A percentile compares a stretch with the other conserved stretches of the same genome.
phyloP scores from a whole-genome alignment of 1,140 invertebrate genomes.

The Apis laboriosa region DNA sequence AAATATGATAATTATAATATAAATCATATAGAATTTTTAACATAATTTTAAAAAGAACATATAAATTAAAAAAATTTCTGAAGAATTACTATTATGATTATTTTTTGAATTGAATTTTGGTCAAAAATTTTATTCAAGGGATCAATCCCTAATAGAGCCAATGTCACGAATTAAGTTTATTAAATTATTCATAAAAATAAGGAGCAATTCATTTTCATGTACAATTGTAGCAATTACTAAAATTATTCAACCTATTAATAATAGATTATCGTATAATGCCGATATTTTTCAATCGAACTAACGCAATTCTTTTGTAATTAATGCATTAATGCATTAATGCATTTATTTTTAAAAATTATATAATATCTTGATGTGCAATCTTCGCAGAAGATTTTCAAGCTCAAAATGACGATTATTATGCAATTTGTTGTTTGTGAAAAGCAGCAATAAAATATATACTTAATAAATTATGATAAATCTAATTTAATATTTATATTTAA shows the following conservation, averaged over 20 bases:
- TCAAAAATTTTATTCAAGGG: conserved; percentile 26
- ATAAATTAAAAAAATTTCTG: too few species aligned
- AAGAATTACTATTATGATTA: background rate
- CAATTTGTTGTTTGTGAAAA: conserved; percentile 33
- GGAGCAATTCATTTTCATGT: background rate
- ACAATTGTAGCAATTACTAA: background rate
- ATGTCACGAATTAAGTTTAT: background rate
- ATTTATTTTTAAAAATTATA: background rate
- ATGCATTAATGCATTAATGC: background rate
- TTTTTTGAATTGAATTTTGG: background rate
- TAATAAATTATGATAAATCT: background rate
- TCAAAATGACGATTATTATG: background rate
- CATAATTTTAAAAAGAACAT: too few species aligned
- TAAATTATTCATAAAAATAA: conserved; percentile 1
- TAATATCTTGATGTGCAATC: background rate
- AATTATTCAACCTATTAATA: background rate
- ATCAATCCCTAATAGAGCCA: conserved; percentile 4
- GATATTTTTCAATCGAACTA: background rate
- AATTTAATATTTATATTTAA: conserved; percentile 10
- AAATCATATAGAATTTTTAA: too few species aligned
- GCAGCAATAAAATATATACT: conserved; percentile 16
- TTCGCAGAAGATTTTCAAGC: conserved; percentile 1
- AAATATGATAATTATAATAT: background rate
- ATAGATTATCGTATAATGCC: background rate
- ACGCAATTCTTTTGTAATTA: background rate